Conservation (phyloP, 2,888 invertebrate genomes). For the Lasioglossum calceatum region DNA sequence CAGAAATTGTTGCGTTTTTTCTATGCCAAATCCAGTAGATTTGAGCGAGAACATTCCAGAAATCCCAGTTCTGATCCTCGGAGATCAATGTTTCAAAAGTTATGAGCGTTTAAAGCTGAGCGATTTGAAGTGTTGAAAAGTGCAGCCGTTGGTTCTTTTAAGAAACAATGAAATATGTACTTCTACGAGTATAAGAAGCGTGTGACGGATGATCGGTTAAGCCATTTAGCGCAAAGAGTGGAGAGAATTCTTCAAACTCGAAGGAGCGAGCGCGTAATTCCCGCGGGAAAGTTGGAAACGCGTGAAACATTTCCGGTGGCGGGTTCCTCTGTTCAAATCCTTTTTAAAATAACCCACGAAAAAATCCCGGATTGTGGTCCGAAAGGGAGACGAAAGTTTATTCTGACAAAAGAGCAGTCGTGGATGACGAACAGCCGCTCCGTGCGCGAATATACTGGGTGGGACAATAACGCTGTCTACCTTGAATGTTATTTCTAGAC, state of each 20-base stretch:
- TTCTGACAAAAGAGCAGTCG: slow-evolving; percentile 47
- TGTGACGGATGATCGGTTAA: background rate
- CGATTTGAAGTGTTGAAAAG: no score
- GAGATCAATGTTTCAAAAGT: no score
- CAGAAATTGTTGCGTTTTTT: no score
- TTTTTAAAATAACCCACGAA: slow-evolving; percentile 11
- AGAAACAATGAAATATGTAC: background rate
- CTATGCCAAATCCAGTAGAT: no score
- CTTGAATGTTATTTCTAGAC: no score
- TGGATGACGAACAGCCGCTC: slow-evolving; percentile 40
- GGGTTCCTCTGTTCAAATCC: slow-evolving; percentile 8
- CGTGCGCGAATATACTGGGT: no score
- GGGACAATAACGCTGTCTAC: no score
- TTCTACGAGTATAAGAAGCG: background rate
- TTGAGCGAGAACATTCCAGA: no score
- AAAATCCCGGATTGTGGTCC: slow-evolving; percentile 1
- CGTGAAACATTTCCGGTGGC: background rate
- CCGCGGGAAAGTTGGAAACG: background rate
- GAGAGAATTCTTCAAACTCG: background rate
- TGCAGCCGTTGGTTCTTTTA: background rate
- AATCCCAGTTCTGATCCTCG: no score
- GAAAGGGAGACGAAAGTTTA: slow-evolving; percentile 22
- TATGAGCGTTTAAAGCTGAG: no score
- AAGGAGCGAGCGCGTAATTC: background rate
- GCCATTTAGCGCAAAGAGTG: background rate